phyloP scores from a whole-genome alignment of 2,888 invertebrate species.

The Xanthia togata region DNA sequence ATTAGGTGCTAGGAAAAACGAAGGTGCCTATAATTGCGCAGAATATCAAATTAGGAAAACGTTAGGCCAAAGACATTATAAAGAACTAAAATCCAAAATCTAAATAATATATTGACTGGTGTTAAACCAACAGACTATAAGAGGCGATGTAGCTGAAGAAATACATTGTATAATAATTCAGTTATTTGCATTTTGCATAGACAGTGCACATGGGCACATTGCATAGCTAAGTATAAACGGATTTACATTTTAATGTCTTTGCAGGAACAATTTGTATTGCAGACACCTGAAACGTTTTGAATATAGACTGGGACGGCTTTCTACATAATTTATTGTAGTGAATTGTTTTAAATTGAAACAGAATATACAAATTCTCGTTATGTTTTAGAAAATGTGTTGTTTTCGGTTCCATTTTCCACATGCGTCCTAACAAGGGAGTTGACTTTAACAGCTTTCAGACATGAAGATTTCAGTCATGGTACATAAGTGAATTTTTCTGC shows the following conservation, averaged over 20 bases:
- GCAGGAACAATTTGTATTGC: conserved; percentile 72
- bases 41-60: background rate
- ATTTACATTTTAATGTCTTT: conserved; percentile 76
- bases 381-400: conserved; percentile 32
- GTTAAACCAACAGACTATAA: conserved; percentile 13
- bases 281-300: conserved; percentile 71
- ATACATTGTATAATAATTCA: conserved; percentile 57
- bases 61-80: background rate
- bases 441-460: background rate
- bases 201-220: conserved; percentile 65
- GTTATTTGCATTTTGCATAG: conserved; percentile 68
- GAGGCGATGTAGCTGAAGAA: conserved; percentile 47
- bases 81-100: background rate
- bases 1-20: background rate
- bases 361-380: conserved; percentile 30
- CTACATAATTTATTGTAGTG: conserved; percentile 60
- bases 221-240: conserved; percentile 71
- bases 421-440: background rate
- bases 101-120: conserved; percentile 10
- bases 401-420: background rate
- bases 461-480: background rate
- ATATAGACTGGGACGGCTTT: conserved; percentile 64
- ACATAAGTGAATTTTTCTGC: background rate
- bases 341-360: conserved; percentile 55
- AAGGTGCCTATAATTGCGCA: background rate